phyloP scores from a whole-genome alignment of 2,113 vertebrate genomes.

The Echinops telfairi region DNA sequence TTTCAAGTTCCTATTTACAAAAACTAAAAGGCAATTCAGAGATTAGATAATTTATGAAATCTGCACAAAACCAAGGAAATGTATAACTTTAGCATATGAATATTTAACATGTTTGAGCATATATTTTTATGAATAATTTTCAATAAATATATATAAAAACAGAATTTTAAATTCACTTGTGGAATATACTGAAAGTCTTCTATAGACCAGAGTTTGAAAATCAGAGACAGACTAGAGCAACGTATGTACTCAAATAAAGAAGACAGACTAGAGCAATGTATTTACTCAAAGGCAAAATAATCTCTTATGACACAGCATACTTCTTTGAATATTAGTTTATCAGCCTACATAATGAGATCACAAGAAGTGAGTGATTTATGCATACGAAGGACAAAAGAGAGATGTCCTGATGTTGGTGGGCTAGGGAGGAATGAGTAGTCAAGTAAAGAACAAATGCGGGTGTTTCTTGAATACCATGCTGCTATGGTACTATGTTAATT shows the following conservation, averaged over 20 bases:
- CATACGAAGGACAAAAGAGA: too few species aligned
- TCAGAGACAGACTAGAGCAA: neutral
- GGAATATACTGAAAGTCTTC: neutral
- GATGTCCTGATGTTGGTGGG: too few species aligned
- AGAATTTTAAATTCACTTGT: neutral
- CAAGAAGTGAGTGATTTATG: too few species aligned
- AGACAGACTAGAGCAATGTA: too few species aligned
- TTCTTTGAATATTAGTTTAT: neutral
- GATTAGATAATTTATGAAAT: neutral
- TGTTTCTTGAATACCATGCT: too few species aligned
- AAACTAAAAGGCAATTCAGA: neutral
- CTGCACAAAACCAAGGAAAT: neutral
- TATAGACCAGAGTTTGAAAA: conserved; percentile 1
- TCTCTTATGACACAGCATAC: neutral
- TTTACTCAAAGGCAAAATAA: neutral
- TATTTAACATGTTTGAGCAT: neutral
- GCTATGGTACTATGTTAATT: too few species aligned
- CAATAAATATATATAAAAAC: conserved; percentile 5
- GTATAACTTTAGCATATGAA: neutral
- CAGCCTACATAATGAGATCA: too few species aligned
- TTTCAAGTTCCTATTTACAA: neutral
- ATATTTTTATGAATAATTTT: conserved; percentile 6
- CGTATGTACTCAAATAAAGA: neutral
- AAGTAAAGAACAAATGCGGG: too few species aligned
- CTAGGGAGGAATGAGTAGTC: too few species aligned